Evolutionary conservation across 23 tunicate species (phyloP).

Genomic region (Clavelina lepadiformis): DNA sequence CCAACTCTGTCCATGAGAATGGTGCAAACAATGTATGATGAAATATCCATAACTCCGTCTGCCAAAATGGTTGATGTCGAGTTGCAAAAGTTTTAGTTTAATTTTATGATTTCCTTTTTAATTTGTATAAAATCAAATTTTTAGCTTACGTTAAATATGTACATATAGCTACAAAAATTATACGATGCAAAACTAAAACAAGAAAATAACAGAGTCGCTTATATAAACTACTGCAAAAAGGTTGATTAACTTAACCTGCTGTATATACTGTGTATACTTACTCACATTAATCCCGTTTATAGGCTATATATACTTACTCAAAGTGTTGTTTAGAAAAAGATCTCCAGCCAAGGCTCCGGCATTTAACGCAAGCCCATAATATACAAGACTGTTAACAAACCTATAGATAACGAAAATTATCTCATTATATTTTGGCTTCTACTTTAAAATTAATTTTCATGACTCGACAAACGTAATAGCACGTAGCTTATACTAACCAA

Average conservation of each 20-base stretch:
- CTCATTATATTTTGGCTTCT: not conserved
- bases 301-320: constrained; percentile 10
- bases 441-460: not conserved
- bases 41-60: constrained; percentile 50
- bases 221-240: too few relatives aligned
- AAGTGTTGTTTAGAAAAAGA: constrained; percentile 13
- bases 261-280: too few relatives aligned
- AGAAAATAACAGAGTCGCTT: not conserved
- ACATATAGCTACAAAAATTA: too few relatives aligned
- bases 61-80: too few relatives aligned
- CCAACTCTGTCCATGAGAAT: constrained; percentile 32
- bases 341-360: constrained; percentile 19
- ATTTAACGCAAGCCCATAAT: too few relatives aligned
- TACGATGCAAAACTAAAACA: too few relatives aligned
- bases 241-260: not conserved
- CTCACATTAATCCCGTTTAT: too few relatives aligned
- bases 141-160: too few relatives aligned
- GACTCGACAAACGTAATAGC: too few relatives aligned
- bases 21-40: constrained; percentile 17
- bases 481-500: constrained; percentile 53
- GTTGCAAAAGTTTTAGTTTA: too few relatives aligned
- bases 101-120: too few relatives aligned
- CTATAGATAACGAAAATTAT: not conserved
- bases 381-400: constrained; percentile 14
- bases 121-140: too few relatives aligned